These are phyloP conservation scores for Gouania willdenowi DNA, from an alignment of 2,797 vertebrate species.

Conservation along the genomic window DNA sequence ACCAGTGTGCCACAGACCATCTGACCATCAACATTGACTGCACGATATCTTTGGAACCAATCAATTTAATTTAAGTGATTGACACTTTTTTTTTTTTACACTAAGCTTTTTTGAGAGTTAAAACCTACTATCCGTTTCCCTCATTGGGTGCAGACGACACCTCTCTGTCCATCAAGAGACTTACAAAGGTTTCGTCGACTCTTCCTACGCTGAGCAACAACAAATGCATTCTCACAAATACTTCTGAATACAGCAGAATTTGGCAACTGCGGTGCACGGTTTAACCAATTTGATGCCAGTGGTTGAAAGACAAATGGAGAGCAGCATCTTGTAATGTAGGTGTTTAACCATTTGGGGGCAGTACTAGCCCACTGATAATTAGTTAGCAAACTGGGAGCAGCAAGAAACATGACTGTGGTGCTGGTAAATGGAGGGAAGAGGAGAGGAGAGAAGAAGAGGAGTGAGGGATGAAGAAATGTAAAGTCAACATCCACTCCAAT, in stretches of 20 bases:
- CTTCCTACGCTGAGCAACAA: neutral
- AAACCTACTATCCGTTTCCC: too few species aligned
- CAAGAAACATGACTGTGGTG: slow-evolving; percentile 34
- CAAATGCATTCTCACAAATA: neutral
- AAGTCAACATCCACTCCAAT: too few species aligned
- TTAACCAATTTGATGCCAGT: slow-evolving; percentile 33
- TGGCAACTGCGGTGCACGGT: slow-evolving; percentile 1
- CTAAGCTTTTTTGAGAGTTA: too few species aligned
- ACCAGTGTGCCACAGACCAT: slow-evolving; percentile 42
- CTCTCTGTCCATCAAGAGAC: neutral
- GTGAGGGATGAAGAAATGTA: slow-evolving; percentile 38
- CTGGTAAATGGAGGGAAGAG: slow-evolving; percentile 39
- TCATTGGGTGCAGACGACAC: neutral
- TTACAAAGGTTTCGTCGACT: neutral
- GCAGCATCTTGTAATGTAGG: slow-evolving; percentile 54
- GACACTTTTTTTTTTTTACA: neutral
- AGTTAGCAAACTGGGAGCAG: slow-evolving; percentile 19
- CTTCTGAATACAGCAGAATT: slow-evolving; percentile 7
- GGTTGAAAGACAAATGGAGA: slow-evolving; percentile 6
- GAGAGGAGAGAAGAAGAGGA: slow-evolving; percentile 26
- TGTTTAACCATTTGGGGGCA: slow-evolving; percentile 71
- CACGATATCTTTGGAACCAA: slow-evolving; percentile 18
- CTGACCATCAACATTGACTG: neutral
- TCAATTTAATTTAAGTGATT: neutral
- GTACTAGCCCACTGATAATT: slow-evolving; percentile 61